phyloP scores from a whole-genome alignment of 2,888 invertebrate genomes.

The Psylliodes chrysocephalus region DNA sequence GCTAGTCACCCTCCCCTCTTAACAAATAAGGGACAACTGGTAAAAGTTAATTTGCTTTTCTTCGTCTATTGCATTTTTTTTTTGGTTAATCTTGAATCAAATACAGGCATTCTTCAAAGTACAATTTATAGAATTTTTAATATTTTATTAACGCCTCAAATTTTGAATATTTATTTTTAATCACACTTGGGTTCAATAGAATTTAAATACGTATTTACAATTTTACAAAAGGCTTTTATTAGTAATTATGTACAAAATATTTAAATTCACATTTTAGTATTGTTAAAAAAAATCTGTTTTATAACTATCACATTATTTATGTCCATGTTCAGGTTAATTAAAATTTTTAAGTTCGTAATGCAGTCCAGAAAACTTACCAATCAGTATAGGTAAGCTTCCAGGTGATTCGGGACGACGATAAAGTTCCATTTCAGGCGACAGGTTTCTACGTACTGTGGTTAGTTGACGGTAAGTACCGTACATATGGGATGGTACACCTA shows the following conservation, averaged over 20 bases:
- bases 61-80: no score
- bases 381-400: constrained; percentile 42
- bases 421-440: constrained; percentile 54
- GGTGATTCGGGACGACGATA: constrained; percentile 59
- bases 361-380: constrained; percentile 59
- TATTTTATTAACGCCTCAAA: no score
- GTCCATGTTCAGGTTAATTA: constrained; percentile 35
- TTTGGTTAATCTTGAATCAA: no score
- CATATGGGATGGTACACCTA: constrained; percentile 65
- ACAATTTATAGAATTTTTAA: no score
- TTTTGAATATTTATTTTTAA: no score
- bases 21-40: no score
- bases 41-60: no score
- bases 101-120: no score
- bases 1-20: no score
- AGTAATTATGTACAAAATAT: constrained; percentile 24
- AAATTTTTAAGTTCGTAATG: constrained; percentile 50
- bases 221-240: constrained; percentile 22
- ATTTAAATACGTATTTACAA: constrained; percentile 21
- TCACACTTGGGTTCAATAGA: constrained; percentile 5
- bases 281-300: no score
- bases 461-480: constrained; percentile 65
- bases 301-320: background rate
- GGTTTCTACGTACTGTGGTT: constrained; percentile 56
- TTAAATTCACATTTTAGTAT: constrained; percentile 27